These are phyloP conservation scores for Microcebus lehilahytsara DNA, from an alignment of 2,113 vertebrate genomes.

Conservation along the genomic window DNA sequence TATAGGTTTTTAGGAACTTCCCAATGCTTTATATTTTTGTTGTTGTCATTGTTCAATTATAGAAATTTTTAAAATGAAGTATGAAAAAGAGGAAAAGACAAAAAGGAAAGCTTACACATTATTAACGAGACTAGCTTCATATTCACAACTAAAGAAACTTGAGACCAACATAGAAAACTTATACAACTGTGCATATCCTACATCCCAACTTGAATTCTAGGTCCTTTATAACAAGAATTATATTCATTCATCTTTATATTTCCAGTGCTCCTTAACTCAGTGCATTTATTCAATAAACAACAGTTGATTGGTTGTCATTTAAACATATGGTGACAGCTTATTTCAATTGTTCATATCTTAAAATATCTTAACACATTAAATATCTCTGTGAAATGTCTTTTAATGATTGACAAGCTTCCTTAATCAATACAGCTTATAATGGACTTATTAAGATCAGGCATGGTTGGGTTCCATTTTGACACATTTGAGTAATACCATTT, in stretches of 20 bases:
- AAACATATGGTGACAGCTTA: constrained; percentile 33
- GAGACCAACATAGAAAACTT: neutral
- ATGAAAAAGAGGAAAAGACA: neutral
- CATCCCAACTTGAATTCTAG: neutral
- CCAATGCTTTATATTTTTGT: neutral
- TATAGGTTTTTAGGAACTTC: neutral
- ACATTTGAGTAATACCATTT: constrained; percentile 44
- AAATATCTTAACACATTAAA: constrained; percentile 26
- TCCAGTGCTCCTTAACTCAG: neutral
- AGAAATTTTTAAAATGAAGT: neutral
- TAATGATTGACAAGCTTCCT: constrained; percentile 32
- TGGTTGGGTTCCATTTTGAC: constrained; percentile 42
- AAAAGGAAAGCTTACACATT: neutral
- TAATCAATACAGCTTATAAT: constrained; percentile 54
- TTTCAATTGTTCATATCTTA: constrained; percentile 43
- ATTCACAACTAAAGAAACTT: neutral
- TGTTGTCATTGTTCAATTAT: neutral
- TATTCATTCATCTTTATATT: constrained; percentile 7
- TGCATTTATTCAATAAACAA: constrained; percentile 35
- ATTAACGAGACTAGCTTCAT: neutral
- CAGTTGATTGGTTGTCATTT: neutral
- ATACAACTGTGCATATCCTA: neutral
- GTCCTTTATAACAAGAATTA: neutral
- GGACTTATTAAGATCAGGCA: constrained; percentile 26
- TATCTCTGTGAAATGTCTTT: neutral